Conservation (phyloP, 2,888 invertebrate genomes). For the Philonicus albiceps region DNA sequence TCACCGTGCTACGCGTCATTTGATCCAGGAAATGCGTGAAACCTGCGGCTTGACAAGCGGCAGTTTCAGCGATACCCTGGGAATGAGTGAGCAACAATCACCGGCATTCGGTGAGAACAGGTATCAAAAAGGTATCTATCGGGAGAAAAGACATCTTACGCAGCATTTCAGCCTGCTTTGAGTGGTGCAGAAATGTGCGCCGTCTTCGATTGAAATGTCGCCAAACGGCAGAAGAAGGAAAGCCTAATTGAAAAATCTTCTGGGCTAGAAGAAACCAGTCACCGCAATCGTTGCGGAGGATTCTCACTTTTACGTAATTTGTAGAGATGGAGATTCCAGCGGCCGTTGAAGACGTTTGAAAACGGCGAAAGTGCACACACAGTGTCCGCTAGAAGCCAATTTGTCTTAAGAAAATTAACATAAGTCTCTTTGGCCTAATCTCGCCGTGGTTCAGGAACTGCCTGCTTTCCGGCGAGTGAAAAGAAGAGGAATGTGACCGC, state of each 20-base stretch:
- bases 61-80: conserved; percentile 15
- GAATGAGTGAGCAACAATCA: neutral
- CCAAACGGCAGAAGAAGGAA: neutral
- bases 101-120: neutral
- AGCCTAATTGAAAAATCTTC: neutral
- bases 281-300: neutral
- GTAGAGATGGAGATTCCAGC: neutral
- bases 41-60: conserved; percentile 8
- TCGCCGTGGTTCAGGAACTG: neutral
- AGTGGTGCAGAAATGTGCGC: neutral
- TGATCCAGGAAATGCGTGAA: conserved; percentile 34
- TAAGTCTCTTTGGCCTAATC: conserved; percentile 9
- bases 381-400: neutral
- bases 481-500: conserved; percentile 29
- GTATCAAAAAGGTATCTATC: neutral
- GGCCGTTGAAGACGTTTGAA: neutral
- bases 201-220: neutral
- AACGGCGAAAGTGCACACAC: conserved; percentile 20
- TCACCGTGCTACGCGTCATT: neutral
- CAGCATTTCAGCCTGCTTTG: neutral
- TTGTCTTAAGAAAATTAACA: conserved; percentile 10
- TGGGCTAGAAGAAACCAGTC: neutral
- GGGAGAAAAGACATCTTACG: neutral
- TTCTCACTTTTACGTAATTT: neutral
- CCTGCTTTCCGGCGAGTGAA: neutral